Percentiles rank a stretch among this genome's conserved stretches.
phyloP scores from a whole-genome alignment of 2,797 vertebrate genomes.

The Coregonus sp. region DNA sequence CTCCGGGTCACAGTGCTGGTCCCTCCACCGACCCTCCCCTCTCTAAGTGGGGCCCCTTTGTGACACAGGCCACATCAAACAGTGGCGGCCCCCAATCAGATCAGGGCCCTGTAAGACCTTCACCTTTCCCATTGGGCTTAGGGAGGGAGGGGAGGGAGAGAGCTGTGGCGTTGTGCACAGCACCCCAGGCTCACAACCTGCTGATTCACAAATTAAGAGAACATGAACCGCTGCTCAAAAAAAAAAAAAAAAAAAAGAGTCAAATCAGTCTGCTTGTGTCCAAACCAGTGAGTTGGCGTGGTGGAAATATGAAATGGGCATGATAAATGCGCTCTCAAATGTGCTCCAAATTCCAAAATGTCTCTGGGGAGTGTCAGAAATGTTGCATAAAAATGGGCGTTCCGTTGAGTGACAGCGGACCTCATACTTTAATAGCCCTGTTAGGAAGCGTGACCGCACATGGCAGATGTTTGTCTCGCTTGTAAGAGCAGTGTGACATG shows the following conservation, averaged over 20 bases:
- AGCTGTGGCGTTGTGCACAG: background rate
- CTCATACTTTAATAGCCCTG: conserved; percentile 61
- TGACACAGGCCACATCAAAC: conserved; percentile 41
- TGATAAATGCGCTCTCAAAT: too few relatives aligned
- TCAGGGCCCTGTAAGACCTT: conserved; percentile 9
- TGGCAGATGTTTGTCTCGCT: conserved; percentile 65
- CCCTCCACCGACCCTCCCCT: background rate
- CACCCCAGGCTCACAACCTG: background rate
- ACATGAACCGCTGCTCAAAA: too few relatives aligned
- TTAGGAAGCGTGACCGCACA: conserved; percentile 62
- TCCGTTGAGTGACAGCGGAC: conserved; percentile 60
- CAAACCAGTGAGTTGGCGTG: too few relatives aligned
- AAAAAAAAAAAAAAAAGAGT: too few relatives aligned
- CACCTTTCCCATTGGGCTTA: conserved; percentile 12
- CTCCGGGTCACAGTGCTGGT: background rate
- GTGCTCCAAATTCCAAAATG: conserved; percentile 33
- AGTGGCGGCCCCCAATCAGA: background rate
- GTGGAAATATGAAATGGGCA: background rate
- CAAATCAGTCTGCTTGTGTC: too few relatives aligned
- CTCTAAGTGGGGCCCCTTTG: conserved; percentile 15
- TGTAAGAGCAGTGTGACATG: conserved; percentile 37
- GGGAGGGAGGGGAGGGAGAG: conserved; percentile 22
- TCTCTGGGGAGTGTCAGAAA: conserved; percentile 10
- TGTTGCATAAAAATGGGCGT: conserved; percentile 12
- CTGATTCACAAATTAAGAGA: background rate